Percentiles rank a stretch among this genome's conserved stretches.
phyloP scores from a whole-genome alignment of 1,140 invertebrate genomes.

The Euborellia annulipes region DNA sequence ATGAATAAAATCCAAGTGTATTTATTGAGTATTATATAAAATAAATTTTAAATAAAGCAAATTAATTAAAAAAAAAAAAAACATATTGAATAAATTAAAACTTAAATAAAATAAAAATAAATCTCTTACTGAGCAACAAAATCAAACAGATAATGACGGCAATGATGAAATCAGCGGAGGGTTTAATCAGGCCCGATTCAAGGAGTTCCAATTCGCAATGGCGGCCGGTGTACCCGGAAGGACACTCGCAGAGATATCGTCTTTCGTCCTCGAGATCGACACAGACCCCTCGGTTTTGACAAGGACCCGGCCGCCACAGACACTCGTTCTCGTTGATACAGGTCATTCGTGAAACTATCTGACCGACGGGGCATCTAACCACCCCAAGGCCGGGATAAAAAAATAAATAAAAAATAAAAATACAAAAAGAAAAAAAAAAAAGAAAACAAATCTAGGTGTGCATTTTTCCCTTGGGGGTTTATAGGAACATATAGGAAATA shows the following conservation, averaged over 20 bases:
- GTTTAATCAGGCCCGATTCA: conserved; percentile 57
- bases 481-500: too few relatives aligned
- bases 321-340: conserved; percentile 68
- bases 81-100: conserved; percentile 3
- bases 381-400: conserved; percentile 3
- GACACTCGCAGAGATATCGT: conserved; percentile 58
- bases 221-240: conserved; percentile 53
- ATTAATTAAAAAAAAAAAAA: conserved; percentile 9
- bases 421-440: too few relatives aligned
- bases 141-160: conserved; percentile 59
- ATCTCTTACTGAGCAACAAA: conserved; percentile 55
- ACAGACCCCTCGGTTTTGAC: conserved; percentile 56
- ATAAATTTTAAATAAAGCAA: too few relatives aligned
- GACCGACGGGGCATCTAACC: conserved; percentile 53
- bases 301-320: conserved; percentile 37
- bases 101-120: conserved; percentile 11
- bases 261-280: conserved; percentile 48
- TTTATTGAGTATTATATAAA: too few relatives aligned
- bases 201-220: conserved; percentile 61
- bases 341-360: conserved; percentile 37
- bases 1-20: too few relatives aligned
- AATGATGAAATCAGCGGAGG: conserved; percentile 68
- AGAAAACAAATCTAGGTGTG: too few relatives aligned
- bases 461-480: too few relatives aligned
- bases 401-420: conserved; percentile 9